These are phyloP conservation scores for Cydia amplana DNA, from an alignment of 1,140 invertebrate species.

Conservation along the genomic window DNA sequence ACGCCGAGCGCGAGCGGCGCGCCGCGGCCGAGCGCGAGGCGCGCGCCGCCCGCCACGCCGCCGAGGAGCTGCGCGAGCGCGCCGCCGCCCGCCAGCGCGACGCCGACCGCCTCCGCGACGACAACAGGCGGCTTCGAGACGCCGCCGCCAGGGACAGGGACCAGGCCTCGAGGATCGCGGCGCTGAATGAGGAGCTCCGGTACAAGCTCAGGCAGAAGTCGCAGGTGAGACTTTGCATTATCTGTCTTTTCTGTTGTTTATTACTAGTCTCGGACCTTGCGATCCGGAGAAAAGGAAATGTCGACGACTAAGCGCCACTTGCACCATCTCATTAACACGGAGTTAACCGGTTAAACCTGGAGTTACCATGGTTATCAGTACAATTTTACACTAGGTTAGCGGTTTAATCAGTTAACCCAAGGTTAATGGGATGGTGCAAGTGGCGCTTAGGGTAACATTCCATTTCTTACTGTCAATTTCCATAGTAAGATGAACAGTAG, in stretches of 20 bases:
- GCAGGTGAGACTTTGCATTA: slow-evolving; percentile 72
- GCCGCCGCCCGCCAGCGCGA: slow-evolving; percentile 75
- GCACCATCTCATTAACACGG: too few species aligned
- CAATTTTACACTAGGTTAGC: too few species aligned
- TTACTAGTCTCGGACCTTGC: too few species aligned
- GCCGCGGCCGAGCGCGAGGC: slow-evolving; percentile 79
- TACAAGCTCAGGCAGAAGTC: slow-evolving; percentile 91
- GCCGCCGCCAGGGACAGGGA: slow-evolving; percentile 85
- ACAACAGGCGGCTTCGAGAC: slow-evolving; percentile 87
- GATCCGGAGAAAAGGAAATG: too few species aligned
- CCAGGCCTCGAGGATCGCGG: slow-evolving; percentile 87
- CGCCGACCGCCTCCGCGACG: slow-evolving; percentile 61
- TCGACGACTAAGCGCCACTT: too few species aligned
- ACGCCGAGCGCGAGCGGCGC: slow-evolving; percentile 80
- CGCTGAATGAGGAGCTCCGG: slow-evolving; percentile 92
- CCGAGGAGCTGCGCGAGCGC: slow-evolving; percentile 81
- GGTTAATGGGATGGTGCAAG: too few species aligned
- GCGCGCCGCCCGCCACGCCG: slow-evolving; percentile 70
- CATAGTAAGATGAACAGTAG: too few species aligned
- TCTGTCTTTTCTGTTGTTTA: background rate
- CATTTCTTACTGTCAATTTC: too few species aligned
- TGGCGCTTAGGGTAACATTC: too few species aligned
- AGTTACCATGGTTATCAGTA: too few species aligned
- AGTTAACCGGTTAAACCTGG: too few species aligned
- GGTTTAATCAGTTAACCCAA: too few species aligned